Evolutionary conservation across 2,888 invertebrate species (phyloP).

Genomic region (Gastracanthus pulcherrimus): DNA sequence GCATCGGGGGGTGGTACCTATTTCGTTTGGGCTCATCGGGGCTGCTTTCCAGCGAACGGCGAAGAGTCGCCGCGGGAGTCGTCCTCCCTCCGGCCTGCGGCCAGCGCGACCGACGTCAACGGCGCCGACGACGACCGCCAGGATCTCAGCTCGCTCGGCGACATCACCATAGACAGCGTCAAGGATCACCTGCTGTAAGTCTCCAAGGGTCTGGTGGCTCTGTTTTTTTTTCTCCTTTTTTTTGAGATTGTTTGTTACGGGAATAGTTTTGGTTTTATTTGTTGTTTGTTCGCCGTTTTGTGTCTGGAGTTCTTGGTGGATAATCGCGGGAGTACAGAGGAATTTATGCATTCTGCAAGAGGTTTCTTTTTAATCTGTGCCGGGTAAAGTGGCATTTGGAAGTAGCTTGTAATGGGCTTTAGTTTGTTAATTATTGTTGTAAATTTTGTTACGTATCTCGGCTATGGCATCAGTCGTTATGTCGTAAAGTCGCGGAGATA

Average conservation of each 20-base stretch:
- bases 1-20: conserved; percentile 24
- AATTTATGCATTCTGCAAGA: too few species aligned
- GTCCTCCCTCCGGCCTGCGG: conserved; percentile 68
- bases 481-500: too few species aligned
- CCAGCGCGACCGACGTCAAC: conserved; percentile 75
- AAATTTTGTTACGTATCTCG: too few species aligned
- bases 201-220: too few species aligned
- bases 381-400: too few species aligned
- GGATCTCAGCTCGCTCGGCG: conserved; percentile 84
- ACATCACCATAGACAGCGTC: conserved; percentile 96
- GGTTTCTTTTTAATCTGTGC: too few species aligned
- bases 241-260: neutral
- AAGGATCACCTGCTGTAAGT: conserved; percentile 86
- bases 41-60: conserved; percentile 73
- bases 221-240: neutral
- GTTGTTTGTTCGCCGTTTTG: neutral
- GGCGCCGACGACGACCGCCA: conserved; percentile 79
- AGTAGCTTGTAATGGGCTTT: too few species aligned
- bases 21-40: too few species aligned
- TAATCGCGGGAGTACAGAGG: too few species aligned
- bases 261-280: neutral
- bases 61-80: conserved; percentile 72
- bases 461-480: too few species aligned
- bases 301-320: too few species aligned
- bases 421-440: too few species aligned